Evolutionary conservation across 2,113 vertebrate genomes (phyloP).

Genomic region (Python bivittatus): DNA sequence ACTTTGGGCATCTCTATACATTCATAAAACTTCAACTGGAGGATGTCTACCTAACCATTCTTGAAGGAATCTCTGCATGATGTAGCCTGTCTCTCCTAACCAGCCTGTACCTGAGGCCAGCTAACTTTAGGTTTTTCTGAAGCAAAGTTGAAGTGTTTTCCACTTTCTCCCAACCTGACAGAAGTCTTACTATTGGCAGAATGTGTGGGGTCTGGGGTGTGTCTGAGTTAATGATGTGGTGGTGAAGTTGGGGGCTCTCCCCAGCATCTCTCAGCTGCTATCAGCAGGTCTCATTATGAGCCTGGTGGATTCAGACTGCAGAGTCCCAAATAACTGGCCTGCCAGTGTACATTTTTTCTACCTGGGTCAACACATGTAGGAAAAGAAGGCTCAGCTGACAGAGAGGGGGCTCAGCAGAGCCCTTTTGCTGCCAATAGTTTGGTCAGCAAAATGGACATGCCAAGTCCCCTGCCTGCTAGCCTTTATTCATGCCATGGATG

Average conservation of each 20-base stretch:
- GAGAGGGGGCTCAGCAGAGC: too few relatives aligned
- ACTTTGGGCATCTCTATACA: too few relatives aligned
- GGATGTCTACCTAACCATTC: background rate
- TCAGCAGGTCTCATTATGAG: background rate
- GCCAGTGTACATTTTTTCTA: background rate
- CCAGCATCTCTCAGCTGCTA: background rate
- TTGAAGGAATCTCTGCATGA: background rate
- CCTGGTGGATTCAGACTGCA: background rate
- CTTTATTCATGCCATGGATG: too few relatives aligned
- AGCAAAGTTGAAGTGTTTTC: background rate
- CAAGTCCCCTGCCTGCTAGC: too few relatives aligned
- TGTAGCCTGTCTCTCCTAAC: background rate
- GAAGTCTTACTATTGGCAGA: background rate
- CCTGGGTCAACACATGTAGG: background rate
- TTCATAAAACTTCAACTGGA: background rate
- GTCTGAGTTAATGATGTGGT: background rate
- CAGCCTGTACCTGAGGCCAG: background rate
- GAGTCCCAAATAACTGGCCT: background rate
- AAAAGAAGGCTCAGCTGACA: background rate
- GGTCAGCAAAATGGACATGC: too few relatives aligned
- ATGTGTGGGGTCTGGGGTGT: background rate
- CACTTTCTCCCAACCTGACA: background rate
- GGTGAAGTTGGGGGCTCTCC: background rate
- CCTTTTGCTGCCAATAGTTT: too few relatives aligned
- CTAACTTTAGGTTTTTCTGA: background rate